Conservation (phyloP, 2,888 invertebrate species). For the Marronus borbonicus region DNA sequence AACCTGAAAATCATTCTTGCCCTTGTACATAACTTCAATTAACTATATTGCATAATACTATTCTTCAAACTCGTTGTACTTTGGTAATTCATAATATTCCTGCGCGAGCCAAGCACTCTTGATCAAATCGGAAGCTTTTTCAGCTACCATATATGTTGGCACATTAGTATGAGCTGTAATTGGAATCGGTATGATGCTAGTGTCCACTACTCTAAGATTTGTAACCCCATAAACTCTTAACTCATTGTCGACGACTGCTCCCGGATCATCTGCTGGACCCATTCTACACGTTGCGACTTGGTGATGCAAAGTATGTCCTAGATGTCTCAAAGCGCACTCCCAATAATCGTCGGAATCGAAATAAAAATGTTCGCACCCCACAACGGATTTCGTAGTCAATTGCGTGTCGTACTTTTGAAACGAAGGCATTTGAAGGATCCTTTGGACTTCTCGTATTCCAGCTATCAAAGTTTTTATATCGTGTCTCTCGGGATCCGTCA, state of each 20-base stretch:
- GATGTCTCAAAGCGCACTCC: conserved; percentile 71
- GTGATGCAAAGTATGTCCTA: conserved; percentile 71
- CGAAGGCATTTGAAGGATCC: conserved; percentile 70
- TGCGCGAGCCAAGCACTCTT: conserved; percentile 68
- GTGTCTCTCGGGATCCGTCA: conserved; percentile 74
- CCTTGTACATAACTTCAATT: too few relatives aligned
- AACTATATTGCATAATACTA: too few relatives aligned
- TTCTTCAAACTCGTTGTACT: background rate
- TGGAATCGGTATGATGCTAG: conserved; percentile 73
- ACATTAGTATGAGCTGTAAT: conserved; percentile 73
- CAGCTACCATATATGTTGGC: conserved; percentile 74
- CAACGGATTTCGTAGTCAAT: conserved; percentile 69
- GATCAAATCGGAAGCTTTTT: conserved; percentile 73
- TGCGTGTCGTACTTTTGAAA: conserved; percentile 70
- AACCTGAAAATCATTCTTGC: too few relatives aligned
- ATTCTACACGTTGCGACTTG: conserved; percentile 75
- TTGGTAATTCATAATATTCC: background rate
- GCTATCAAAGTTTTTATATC: conserved; percentile 66
- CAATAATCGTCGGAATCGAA: conserved; percentile 72
- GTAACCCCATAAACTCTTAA: conserved; percentile 72
- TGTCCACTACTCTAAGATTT: conserved; percentile 73
- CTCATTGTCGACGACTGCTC: conserved; percentile 74
- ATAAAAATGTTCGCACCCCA: conserved; percentile 70
- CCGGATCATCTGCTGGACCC: conserved; percentile 72
- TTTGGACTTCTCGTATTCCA: conserved; percentile 71